These are phyloP conservation scores for Phengaris arion DNA, from an alignment of 2,888 invertebrate genomes.

Conservation along the genomic window DNA sequence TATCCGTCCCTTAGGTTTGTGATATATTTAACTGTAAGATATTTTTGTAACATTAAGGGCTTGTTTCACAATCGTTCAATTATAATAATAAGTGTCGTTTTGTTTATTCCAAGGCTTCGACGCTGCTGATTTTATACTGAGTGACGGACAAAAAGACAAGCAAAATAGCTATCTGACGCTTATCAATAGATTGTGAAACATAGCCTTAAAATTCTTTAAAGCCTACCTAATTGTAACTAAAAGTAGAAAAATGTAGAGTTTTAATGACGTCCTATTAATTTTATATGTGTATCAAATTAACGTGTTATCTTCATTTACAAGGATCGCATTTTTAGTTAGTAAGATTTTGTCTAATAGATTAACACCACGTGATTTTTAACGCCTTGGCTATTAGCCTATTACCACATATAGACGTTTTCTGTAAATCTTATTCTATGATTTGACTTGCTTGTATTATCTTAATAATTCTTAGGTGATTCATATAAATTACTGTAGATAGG, in stretches of 20 bases:
- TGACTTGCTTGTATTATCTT: not conserved
- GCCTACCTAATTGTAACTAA: too few species aligned
- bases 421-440: not conserved
- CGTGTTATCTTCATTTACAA: not conserved
- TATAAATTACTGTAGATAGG: not conserved
- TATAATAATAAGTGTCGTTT: too few species aligned
- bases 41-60: not conserved
- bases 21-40: conserved; percentile 31
- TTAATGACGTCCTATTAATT: not conserved
- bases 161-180: too few species aligned
- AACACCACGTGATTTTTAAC: not conserved
- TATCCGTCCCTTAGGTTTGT: conserved; percentile 35
- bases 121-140: too few species aligned
- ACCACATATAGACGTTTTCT: not conserved
- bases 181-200: too few species aligned
- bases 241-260: not conserved
- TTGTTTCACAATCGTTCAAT: too few species aligned
- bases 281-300: not conserved
- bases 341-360: not conserved
- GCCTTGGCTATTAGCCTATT: not conserved
- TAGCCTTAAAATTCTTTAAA: too few species aligned
- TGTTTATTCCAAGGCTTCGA: too few species aligned
- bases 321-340: not conserved
- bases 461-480: not conserved
- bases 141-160: too few species aligned